Evolutionary conservation across 2,113 vertebrate genomes (phyloP), one percentile per base, ranked within the genome.

Genomic region (Melanerpes formicivorus): DNA sequence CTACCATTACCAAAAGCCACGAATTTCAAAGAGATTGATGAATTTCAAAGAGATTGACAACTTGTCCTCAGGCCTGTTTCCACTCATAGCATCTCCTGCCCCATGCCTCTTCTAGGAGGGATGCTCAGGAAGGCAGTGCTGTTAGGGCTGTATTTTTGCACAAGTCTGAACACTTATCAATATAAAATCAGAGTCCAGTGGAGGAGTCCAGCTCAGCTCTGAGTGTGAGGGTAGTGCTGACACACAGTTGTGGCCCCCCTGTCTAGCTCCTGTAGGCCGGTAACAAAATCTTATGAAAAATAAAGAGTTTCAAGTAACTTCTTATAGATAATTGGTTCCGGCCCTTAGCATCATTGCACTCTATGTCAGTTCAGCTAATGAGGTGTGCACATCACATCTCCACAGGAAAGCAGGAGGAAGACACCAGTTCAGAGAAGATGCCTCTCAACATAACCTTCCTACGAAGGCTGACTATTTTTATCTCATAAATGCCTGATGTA

Each of bases 311-410:
- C 32, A 73, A 67, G 44, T 5, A 14, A 10, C 40, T 59, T 52
- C 21, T 66, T 52, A 10, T 0, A 4, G 42, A 6, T 25, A 7
- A 3, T 59, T 0, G 2, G 23, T 48, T 80, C 52, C 42, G 40
- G n/a, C 6, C 16, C 8, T 74, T 0, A 0, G 11, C 8, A 15
- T 60, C n/a, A 9, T 14, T 26, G 52, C 15, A 8, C 23, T 27
- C 11, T 19, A 30, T 11, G 48, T 50, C 34, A 46, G 32, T 23
- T 55, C 58, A 59, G 37, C 60, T 60, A 46, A 29, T 7, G 10
- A 46, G 27, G 9, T 14, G 8, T 13, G 14, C 11, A 6, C 0
- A 0, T 11, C 72, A 29, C 40, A 30, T 14, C 30, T n/a, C 56
- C 70, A 10, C 23, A 42, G 32, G 23, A 59, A 80, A 77, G 56